Evolutionary conservation across 2,888 invertebrate species (phyloP), one percentile per base, ranked within the genome.

Genomic region (Ornithoptera priamus): DNA sequence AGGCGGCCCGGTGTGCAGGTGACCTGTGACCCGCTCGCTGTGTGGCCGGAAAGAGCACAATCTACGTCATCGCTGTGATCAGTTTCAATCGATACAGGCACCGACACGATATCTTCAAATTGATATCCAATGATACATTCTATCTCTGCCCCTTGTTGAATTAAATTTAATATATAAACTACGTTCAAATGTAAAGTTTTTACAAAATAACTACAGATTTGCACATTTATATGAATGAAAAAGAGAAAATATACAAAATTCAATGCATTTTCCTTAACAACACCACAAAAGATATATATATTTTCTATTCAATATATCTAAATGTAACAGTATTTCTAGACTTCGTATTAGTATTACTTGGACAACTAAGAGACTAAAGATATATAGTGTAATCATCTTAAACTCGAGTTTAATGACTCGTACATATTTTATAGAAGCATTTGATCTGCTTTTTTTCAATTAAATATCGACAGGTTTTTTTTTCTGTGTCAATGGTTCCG

Each of bases 11-110:
- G 75, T 81, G 84, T 78, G 80, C 82, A 79, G 78, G 76, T 81
- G 89, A 89, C 89, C 90, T 84, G 80, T 86, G 89, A 89, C 90
- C 87, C 77, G 77, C 80, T 74, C 83, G 80, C 83, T 84, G 85
- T 86, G 87, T 84, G 87, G 79, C 80, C 81, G 78, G 84, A 87
- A 86, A 83, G 78, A 81, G 85, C 85, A 86, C 81, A 81, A 82
- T 83, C 77, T 77, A 73, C 75, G 75, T 72, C 72, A 71, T 68
- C 69, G 71, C 71, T 69, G 62, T 74, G 74, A 73, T 73, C 76
- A 69, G 69, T 74, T 75, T 78, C 74, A 75, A 74, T 75, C 70
- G 71, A 72, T 68, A 71, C 71, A 71, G 67, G 70, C 65, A 67
- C 56, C 12, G 60, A 53, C 46, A 63, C 56, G 73, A 71, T 72